Evolutionary conservation across 2,888 invertebrate species (phyloP).

Genomic region (Biston betularia): DNA sequence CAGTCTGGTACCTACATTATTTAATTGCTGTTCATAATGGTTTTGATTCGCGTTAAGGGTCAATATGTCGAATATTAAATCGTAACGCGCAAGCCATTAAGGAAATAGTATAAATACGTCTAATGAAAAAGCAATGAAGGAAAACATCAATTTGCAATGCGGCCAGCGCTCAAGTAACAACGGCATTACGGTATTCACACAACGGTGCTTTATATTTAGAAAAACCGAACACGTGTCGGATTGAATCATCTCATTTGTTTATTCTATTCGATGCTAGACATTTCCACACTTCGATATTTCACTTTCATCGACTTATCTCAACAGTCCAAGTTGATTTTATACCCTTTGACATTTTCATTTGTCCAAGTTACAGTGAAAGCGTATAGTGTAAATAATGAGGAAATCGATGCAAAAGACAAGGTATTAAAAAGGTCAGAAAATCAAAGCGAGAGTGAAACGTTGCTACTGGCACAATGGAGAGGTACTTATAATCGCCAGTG

Average conservation of each 20-base stretch:
- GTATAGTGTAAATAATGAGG: slow-evolving; percentile 43
- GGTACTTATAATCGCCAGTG: slow-evolving; percentile 66
- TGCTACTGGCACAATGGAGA: slow-evolving; percentile 68
- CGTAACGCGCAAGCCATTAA: slow-evolving; percentile 37
- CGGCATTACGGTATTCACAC: slow-evolving; percentile 70
- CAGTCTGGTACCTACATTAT: no score
- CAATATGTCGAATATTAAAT: slow-evolving; percentile 16
- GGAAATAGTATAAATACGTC: slow-evolving; percentile 56
- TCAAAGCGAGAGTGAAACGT: slow-evolving; percentile 66
- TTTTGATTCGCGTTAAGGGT: neutral
- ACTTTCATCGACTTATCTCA: slow-evolving; percentile 55
- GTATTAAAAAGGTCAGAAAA: slow-evolving; percentile 36
- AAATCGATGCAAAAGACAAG: slow-evolving; percentile 54
- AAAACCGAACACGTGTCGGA: slow-evolving; percentile 69
- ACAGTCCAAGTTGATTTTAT: slow-evolving; percentile 10
- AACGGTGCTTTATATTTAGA: slow-evolving; percentile 81
- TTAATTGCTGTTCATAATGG: slow-evolving; percentile 14
- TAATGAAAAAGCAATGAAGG: slow-evolving; percentile 58
- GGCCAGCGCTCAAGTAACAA: slow-evolving; percentile 70
- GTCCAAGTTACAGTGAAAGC: slow-evolving; percentile 23
- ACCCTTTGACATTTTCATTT: slow-evolving; percentile 17
- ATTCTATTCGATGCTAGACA: slow-evolving; percentile 59
- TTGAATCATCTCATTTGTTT: slow-evolving; percentile 74
- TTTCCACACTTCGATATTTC: slow-evolving; percentile 65
- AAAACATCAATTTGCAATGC: slow-evolving; percentile 68